phyloP scores from a whole-genome alignment of 64 coral and sea anemone genomes.

The Montipora cactus region DNA sequence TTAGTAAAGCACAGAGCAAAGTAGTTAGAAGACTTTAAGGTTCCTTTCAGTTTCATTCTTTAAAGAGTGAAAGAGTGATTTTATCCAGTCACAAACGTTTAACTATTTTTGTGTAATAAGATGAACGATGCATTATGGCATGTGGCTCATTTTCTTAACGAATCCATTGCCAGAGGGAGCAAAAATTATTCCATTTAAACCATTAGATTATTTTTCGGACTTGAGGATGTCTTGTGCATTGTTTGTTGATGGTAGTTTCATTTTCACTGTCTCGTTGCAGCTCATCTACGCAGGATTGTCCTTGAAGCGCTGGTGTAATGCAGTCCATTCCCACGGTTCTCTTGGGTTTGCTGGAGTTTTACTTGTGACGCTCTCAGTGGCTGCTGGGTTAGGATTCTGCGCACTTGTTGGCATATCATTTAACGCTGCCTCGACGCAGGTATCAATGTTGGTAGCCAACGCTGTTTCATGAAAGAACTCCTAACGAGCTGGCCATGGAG shows the following conservation, averaged over 20 bases:
- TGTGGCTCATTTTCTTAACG: no score
- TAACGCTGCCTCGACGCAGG: constrained; percentile 95
- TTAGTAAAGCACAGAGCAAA: no score
- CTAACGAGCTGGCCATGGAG: neutral
- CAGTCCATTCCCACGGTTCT: constrained; percentile 90
- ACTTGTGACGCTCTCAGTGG: constrained; percentile 87
- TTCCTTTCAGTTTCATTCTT: no score
- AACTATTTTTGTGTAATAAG: no score
- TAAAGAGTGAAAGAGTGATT: no score
- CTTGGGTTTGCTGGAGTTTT: constrained; percentile 93
- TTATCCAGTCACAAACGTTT: no score
- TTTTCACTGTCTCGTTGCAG: constrained; percentile 65
- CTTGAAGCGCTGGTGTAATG: constrained; percentile 89
- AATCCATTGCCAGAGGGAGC: neutral
- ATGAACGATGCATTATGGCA: no score
- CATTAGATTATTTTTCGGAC: no score
- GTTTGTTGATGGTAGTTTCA: neutral
- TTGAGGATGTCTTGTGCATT: neutral
- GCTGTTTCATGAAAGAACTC: neutral
- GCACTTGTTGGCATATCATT: constrained; percentile 78
- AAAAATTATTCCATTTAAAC: neutral
- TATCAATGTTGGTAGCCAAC: neutral
- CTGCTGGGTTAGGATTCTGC: constrained; percentile 87
- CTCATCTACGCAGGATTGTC: constrained; percentile 87
- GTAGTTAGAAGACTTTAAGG: no score